Conservation (phyloP, 2,797 vertebrate species). For the Holocentrus rufus region DNA sequence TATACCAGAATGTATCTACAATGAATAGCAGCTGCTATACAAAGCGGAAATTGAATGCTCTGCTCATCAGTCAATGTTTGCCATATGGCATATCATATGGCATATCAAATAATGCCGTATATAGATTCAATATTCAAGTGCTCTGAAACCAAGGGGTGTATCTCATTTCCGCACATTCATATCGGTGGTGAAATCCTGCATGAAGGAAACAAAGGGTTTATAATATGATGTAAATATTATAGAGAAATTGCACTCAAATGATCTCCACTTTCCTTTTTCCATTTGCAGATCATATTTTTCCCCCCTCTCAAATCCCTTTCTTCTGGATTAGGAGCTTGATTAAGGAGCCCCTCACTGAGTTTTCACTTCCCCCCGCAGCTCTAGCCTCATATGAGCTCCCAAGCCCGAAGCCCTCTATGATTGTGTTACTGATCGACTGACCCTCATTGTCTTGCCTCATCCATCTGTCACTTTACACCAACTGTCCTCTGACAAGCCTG, state of each 20-base stretch:
- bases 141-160: conserved; percentile 45
- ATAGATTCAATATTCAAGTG: conserved; percentile 63
- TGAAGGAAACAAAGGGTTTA: conserved; percentile 58
- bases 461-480: conserved; percentile 77
- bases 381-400: conserved; percentile 39
- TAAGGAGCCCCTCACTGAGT: conserved; percentile 35
- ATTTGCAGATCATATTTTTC: conserved; percentile 39
- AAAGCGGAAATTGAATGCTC: conserved; percentile 70
- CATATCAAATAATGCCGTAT: conserved; percentile 74
- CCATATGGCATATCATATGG: conserved; percentile 76
- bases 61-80: conserved; percentile 73
- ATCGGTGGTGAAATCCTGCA: conserved; percentile 57
- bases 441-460: conserved; percentile 77
- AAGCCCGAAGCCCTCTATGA: conserved; percentile 52
- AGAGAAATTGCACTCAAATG: conserved; percentile 46
- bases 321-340: conserved; percentile 57
- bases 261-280: conserved; percentile 49
- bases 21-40: conserved; percentile 76
- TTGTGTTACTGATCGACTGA: conserved; percentile 77
- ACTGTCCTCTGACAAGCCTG: conserved; percentile 76
- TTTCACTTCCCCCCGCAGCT: conserved; percentile 32
- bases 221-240: conserved; percentile 62
- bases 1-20: conserved; percentile 68
- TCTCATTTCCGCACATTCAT: conserved; percentile 69
- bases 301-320: conserved; percentile 14